Percentiles rank a stretch among this genome's conserved stretches.
phyloP scores from a whole-genome alignment of 2,888 invertebrate species.

The Plagiodera versicolora region DNA sequence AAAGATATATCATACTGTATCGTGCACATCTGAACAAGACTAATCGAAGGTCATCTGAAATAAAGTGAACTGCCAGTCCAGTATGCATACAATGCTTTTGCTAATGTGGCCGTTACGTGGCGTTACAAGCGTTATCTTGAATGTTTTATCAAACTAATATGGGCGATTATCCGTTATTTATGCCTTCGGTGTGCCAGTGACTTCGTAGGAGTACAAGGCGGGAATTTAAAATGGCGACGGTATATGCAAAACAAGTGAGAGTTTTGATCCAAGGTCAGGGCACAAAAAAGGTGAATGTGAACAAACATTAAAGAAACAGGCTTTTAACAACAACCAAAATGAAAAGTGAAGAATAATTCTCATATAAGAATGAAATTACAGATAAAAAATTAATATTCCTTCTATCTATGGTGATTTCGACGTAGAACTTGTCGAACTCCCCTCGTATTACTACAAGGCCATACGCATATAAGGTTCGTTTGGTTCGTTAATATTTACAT shows the following conservation, averaged over 20 bases:
- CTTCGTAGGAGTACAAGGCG: background rate
- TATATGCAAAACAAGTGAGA: no score
- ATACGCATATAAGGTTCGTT: background rate
- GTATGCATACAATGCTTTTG: conserved; percentile 23
- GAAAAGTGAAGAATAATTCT: no score
- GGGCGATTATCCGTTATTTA: conserved; percentile 12
- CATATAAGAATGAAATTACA: no score
- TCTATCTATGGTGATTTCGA: no score
- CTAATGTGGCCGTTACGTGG: conserved; percentile 18
- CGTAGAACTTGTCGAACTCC: no score
- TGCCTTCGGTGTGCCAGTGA: background rate
- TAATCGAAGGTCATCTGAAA: background rate
- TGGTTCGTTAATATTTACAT: background rate
- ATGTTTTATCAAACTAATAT: conserved; percentile 17
- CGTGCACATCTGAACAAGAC: background rate
- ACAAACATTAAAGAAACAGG: no score
- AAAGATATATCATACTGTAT: no score
- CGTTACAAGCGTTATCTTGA: conserved; percentile 15
- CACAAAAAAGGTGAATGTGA: no score
- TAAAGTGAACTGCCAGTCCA: conserved; percentile 8
- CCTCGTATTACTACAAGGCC: no score
- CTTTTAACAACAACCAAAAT: background rate
- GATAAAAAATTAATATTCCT: no score
- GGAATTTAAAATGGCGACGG: background rate
- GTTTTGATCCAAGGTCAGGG: no score